Conservation (phyloP, 2,888 invertebrate genomes). For the Polymixis flavicincta region DNA sequence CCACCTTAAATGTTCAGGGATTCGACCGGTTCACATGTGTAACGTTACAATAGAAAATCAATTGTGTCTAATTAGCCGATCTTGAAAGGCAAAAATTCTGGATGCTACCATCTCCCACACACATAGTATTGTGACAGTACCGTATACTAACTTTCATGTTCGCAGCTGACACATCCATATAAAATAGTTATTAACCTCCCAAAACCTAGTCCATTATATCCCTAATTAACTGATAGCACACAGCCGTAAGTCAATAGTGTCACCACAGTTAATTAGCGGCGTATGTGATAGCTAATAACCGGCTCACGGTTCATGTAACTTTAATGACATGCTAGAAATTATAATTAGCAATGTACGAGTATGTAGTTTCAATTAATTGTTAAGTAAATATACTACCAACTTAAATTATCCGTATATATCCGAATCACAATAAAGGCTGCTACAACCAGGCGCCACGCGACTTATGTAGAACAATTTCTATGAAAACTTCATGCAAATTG, state of each 20-base stretch:
- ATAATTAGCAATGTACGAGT: conserved; percentile 18
- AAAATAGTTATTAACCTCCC: conserved; percentile 1
- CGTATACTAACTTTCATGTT: not conserved
- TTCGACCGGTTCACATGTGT: too few relatives aligned
- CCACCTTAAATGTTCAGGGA: too few relatives aligned
- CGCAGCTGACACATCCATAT: not conserved
- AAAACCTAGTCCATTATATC: conserved; percentile 26
- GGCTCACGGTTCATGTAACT: conserved; percentile 1
- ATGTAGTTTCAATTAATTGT: not conserved
- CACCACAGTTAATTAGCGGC: conserved; percentile 39
- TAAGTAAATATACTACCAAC: not conserved
- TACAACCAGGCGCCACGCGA: too few relatives aligned
- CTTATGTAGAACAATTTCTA: too few relatives aligned
- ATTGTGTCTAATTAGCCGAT: too few relatives aligned
- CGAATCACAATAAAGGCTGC: not conserved
- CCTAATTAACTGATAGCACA: conserved; percentile 36
- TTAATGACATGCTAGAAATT: conserved; percentile 13
- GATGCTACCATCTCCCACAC: too few relatives aligned
- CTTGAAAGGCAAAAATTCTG: too few relatives aligned
- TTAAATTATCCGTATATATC: not conserved
- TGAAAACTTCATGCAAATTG: too few relatives aligned
- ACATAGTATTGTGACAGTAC: too few relatives aligned
- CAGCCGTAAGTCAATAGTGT: conserved; percentile 13
- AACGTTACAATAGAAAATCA: too few relatives aligned
- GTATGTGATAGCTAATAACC: conserved; percentile 29